Conservation (phyloP, 2,888 invertebrate species). For the Nemapogon koenigi region DNA sequence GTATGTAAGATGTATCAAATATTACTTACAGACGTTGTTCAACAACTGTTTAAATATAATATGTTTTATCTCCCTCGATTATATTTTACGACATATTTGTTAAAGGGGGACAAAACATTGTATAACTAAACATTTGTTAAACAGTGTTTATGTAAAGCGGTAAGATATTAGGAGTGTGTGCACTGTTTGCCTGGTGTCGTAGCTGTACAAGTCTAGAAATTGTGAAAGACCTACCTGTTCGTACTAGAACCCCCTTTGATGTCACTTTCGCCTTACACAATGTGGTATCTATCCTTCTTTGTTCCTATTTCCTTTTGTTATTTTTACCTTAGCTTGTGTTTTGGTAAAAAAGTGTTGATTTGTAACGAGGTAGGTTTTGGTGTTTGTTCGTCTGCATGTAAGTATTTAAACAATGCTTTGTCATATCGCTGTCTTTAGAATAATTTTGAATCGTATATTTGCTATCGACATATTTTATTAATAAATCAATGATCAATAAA, state of each 20-base stretch:
- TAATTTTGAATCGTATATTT: too few species aligned
- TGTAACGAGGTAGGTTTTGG: conserved; percentile 10
- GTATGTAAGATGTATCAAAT: too few species aligned
- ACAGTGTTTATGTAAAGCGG: too few species aligned
- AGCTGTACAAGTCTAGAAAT: conserved; percentile 50
- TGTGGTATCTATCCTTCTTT: neutral
- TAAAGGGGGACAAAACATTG: too few species aligned
- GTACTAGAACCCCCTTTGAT: conserved; percentile 18
- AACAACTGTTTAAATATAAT: too few species aligned
- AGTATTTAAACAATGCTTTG: neutral
- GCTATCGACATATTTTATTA: too few species aligned
- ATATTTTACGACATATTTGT: too few species aligned
- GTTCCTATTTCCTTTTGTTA: conserved; percentile 12
- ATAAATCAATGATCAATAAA: too few species aligned
- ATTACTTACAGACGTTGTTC: too few species aligned
- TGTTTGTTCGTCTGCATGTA: conserved; percentile 3
- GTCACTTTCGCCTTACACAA: conserved; percentile 5
- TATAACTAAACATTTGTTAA: too few species aligned
- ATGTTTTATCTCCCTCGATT: too few species aligned
- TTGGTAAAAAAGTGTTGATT: conserved; percentile 3
- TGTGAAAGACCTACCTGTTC: conserved; percentile 26
- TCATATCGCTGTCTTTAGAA: neutral
- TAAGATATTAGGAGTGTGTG: conserved; percentile 26
- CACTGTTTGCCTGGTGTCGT: conserved; percentile 49
- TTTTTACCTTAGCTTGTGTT: conserved; percentile 16